Conservation (phyloP, 2,888 invertebrate genomes). For the Gari tellinella region DNA sequence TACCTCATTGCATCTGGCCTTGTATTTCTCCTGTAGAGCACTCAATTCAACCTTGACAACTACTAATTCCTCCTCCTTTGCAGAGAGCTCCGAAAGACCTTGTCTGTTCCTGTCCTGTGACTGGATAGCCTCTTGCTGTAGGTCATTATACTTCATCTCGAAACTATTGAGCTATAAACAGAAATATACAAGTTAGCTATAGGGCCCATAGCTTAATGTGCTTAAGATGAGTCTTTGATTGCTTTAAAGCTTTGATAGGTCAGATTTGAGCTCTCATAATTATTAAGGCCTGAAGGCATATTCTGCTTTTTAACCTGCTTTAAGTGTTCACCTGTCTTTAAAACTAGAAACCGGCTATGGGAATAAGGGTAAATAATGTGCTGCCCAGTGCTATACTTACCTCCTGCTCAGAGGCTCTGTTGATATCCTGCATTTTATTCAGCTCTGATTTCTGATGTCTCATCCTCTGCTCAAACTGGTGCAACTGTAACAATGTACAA, state of each 20-base stretch:
- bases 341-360: too few species aligned
- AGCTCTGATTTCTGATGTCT: constrained; percentile 78
- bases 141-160: constrained; percentile 76
- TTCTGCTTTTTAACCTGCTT: too few species aligned
- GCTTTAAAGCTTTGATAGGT: too few species aligned
- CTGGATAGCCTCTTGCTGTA: constrained; percentile 77
- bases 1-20: constrained; percentile 78
- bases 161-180: constrained; percentile 72
- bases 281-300: too few species aligned
- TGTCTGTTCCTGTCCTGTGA: constrained; percentile 80
- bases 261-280: too few species aligned
- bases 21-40: constrained; percentile 80
- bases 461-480: constrained; percentile 81
- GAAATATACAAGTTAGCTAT: too few species aligned
- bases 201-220: too few species aligned
- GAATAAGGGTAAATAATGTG: too few species aligned
- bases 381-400: constrained; percentile 44
- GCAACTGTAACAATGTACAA: constrained; percentile 70
- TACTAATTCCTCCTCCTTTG: constrained; percentile 81
- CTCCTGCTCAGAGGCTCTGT: constrained; percentile 77
- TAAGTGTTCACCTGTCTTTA: too few species aligned
- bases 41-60: constrained; percentile 80
- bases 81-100: constrained; percentile 78
- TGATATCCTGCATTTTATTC: constrained; percentile 81
- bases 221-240: too few species aligned